phyloP scores from a whole-genome alignment of 2,113 vertebrate genomes.

The Galeopterus variegatus region DNA sequence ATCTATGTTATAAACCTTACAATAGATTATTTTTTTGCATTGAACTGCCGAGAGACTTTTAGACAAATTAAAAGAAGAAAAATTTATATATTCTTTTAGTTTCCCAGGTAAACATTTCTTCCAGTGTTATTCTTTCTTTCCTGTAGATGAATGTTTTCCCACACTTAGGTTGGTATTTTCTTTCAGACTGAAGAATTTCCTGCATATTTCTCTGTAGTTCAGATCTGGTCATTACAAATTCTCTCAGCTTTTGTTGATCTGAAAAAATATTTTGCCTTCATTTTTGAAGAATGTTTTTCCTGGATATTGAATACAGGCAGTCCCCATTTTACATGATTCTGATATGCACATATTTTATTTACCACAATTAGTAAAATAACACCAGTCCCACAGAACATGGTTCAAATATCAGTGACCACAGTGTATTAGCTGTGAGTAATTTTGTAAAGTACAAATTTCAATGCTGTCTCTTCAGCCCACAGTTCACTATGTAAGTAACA shows the following conservation, averaged over 20 bases:
- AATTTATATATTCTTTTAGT: neutral
- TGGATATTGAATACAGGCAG: neutral
- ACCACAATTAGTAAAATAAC: neutral
- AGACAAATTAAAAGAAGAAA: neutral
- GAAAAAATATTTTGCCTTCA: neutral
- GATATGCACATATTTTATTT: neutral
- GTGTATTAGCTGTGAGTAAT: neutral
- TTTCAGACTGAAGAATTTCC: neutral
- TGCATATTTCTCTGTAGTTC: neutral
- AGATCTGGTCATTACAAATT: neutral
- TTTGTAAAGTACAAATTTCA: neutral
- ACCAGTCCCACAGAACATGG: neutral
- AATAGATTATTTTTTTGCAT: neutral
- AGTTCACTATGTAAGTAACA: neutral
- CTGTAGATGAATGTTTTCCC: neutral
- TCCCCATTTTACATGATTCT: neutral
- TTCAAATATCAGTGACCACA: neutral
- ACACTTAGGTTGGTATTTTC: neutral
- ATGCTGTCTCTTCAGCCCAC: neutral
- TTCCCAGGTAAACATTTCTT: neutral
- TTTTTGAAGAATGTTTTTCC: neutral
- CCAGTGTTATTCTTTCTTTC: neutral
- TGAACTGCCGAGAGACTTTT: neutral
- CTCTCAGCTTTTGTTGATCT: neutral
- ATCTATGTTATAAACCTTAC: neutral